phyloP scores from a whole-genome alignment of 2,888 invertebrate species.

The Petrolisthes manimaculis region DNA sequence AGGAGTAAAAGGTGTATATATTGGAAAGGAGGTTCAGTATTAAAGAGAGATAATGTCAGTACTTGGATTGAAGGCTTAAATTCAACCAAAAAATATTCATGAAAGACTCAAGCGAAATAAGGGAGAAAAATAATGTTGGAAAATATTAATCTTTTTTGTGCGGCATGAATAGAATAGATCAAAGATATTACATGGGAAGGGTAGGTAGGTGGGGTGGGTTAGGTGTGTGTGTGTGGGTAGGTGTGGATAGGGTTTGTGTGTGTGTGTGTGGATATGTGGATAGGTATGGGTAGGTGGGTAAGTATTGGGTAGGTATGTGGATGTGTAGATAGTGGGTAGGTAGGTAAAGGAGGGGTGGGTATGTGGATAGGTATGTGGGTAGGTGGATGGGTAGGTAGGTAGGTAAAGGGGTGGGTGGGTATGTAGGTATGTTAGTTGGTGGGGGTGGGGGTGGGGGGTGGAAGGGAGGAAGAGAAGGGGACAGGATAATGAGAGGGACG shows the following conservation, averaged over 20 bases:
- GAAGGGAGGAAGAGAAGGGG: background rate
- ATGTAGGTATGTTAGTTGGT: background rate
- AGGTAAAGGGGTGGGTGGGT: constrained; percentile 5
- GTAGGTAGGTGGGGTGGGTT: background rate
- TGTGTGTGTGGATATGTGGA: background rate
- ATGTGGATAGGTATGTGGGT: background rate
- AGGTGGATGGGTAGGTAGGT: background rate
- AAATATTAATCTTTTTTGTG: no score
- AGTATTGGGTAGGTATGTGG: no score
- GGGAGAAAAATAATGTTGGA: background rate
- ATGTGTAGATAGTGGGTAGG: background rate
- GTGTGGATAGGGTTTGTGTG: background rate
- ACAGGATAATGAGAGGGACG: background rate
- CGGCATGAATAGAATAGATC: no score
- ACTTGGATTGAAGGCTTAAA: no score
- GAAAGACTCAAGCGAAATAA: no score
- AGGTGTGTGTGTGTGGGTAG: background rate
- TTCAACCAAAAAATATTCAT: no score
- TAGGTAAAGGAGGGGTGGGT: background rate
- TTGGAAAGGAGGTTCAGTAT: no score
- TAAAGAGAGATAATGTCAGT: no score
- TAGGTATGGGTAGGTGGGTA: no score
- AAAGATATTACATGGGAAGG: background rate
- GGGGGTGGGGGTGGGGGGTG: background rate
- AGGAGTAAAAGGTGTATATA: background rate